Base-by-base conservation (phyloP, 2,888 invertebrate species). In the Melinaea marsaeus region DNA sequence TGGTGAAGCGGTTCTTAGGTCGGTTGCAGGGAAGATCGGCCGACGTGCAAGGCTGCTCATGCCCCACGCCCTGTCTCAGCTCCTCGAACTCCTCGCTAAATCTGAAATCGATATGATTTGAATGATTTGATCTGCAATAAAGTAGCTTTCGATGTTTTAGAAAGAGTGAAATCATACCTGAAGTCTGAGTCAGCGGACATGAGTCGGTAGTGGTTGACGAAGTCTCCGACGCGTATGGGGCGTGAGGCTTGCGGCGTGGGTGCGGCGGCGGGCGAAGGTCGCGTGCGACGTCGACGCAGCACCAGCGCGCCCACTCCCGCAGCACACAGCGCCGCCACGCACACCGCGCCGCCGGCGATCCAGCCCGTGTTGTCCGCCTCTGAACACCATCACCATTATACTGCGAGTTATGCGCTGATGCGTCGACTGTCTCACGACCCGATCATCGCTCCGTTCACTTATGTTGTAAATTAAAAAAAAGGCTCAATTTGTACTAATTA, bases 81-180 rank as follows among this genome's bases (percentile, higher is more conserved):
- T 98, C 98, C 90, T 99, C 99, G 88, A 99, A 99, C 87, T 99
- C 99, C 87, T 99, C 99, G 70, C 98, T 98, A 87, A 99, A 99
- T 72, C 94, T 93, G 9, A 42, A 42, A 37, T 7, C 37, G 37
- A 37, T 37, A 7, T 2, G 37, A 2, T 37, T 1, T 2, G 7
- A 3, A 37, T 2, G 37, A 37, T 7, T 37, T 37, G 2, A 6
- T 37, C 7, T 4, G 1, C 37, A 4, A 7, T 6, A 37, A 2
- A 1, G 5, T 37, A 6, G 5, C 37, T 7, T 0, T 2, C 42
- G 42, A 42, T 6, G 0, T 11, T 7, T 3, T 6, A 7, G 42
- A 9, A 11, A 2, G 9, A 1, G 1, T 6, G 9, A 9, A 9
- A 3, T 2, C 13, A 45, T 69, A 91, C 80, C 97, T 93, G 89